Evolutionary conservation across 2,888 invertebrate genomes (phyloP).

Genomic region (Myopa tessellatipennis): DNA sequence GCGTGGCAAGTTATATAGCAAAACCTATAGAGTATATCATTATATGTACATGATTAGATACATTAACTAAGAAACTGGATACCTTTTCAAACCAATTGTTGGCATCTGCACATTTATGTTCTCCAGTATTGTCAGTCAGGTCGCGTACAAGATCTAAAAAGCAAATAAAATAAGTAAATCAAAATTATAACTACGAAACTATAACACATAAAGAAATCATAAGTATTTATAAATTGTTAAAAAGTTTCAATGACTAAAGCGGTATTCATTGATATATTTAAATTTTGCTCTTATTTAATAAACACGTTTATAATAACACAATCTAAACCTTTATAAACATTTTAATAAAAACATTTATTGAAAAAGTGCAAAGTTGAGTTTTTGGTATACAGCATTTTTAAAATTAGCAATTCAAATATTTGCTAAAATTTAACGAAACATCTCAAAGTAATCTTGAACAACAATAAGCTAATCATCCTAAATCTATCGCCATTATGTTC

Average conservation of each 20-base stretch:
- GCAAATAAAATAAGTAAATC: neutral
- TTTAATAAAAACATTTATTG: no score
- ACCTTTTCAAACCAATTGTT: conserved; percentile 85
- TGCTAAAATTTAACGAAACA: neutral
- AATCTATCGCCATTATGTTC: neutral
- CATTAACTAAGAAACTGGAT: conserved; percentile 46
- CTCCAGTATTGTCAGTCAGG: conserved; percentile 80
- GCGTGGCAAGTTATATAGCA: conserved; percentile 91
- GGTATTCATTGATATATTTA: no score
- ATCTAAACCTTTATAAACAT: no score
- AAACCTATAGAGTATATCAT: conserved; percentile 70
- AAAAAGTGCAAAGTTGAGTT: no score
- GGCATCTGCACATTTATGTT: conserved; percentile 82
- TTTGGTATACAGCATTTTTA: no score
- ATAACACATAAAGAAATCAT: neutral
- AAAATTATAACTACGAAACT: neutral
- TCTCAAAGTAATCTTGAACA: no score
- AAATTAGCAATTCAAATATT: neutral
- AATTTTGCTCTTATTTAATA: no score
- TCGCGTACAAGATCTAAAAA: conserved; percentile 80
- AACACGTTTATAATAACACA: no score
- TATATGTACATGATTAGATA: neutral
- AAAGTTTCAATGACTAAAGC: no score
- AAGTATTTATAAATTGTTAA: no score
- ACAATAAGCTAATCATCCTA: neutral